These are phyloP conservation scores for Procapra przewalskii DNA, from an alignment of 2,113 vertebrate genomes.

Conservation along the genomic window DNA sequence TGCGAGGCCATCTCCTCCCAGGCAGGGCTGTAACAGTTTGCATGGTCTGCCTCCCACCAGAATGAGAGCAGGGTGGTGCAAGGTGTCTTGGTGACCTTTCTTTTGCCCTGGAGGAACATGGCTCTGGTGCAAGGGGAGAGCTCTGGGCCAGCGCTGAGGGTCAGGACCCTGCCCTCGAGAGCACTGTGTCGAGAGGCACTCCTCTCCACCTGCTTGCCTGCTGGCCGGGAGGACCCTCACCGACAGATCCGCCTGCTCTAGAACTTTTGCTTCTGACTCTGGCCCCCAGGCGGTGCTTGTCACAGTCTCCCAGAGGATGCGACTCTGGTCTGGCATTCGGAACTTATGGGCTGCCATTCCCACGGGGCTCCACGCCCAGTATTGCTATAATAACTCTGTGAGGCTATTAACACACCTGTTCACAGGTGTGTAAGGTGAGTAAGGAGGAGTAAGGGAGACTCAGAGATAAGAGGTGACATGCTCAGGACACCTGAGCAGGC, in stretches of 20 bases:
- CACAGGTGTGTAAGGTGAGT: not conserved
- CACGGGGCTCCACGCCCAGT: accelerated
- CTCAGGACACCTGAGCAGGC: not conserved
- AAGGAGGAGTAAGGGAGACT: no score
- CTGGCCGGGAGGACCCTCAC: not conserved
- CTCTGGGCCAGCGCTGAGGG: not conserved
- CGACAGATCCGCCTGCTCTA: accelerated
- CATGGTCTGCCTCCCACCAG: not conserved
- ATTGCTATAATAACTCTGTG: not conserved
- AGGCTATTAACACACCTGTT: not conserved
- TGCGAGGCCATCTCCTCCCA: no score
- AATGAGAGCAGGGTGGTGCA: accelerated
- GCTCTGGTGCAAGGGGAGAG: not conserved
- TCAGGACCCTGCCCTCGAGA: accelerated
- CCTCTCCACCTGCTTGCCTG: not conserved
- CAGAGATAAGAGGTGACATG: not conserved
- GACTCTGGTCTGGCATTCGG: not conserved
- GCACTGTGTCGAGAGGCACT: accelerated
- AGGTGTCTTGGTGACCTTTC: not conserved
- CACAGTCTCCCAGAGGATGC: not conserved
- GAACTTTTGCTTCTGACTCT: not conserved
- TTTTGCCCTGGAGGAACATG: not conserved
- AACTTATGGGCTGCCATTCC: not conserved
- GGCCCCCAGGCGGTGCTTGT: accelerated
- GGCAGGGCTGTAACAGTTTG: accelerated